Evolutionary conservation across 2,888 invertebrate genomes (phyloP), one percentile per base, ranked within the genome.

Genomic region (Steinernema carpocapsae): DNA sequence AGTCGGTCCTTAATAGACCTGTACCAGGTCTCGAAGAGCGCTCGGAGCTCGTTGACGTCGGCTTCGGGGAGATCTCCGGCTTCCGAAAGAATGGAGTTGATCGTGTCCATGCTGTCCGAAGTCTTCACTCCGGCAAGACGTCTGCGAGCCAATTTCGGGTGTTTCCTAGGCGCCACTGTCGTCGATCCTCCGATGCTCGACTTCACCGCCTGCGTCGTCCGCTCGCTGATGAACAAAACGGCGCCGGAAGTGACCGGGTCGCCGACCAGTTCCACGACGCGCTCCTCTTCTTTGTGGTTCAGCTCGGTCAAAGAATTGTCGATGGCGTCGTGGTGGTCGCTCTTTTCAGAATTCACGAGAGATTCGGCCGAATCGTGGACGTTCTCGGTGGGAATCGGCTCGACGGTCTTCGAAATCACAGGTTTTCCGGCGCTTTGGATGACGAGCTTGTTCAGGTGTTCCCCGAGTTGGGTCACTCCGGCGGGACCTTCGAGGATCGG

Each of bases 1-100:
- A 56, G 26, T 19, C 26, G 22, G 2, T 10, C 56, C 22, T 56
- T 56, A 26, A 56, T 56, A 14, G 56, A 56, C 56, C 7, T 56
- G 56, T 56, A 56, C 56, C 56, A 56, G n/a, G 56, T 56, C 22
- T 56, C 56, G 26, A 56, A 56, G 24, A 56, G 56, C 3, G 24
- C 56, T 26, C 26, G 22, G 24, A 56, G 26, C 26, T 56, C 56
- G 17, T 56, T 56, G 6, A 26, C 56, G 22, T 56, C 56, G 22
- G 22, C 56, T 56, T 56, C 56, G 26, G 56, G 56, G 17, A 56
- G 22, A 26, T 56, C 56, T 24, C 56, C 56, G 26, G 56, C 56
- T 24, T 56, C 56, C 22, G 56, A 56, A 56, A 56, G 56, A 24
- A 56, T 56, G 6, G 56, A 56, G 26, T 56, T 56, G 56, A 56